Base-by-base conservation (phyloP, 2,113 vertebrate species). In the Prietella phreatophila region DNA sequence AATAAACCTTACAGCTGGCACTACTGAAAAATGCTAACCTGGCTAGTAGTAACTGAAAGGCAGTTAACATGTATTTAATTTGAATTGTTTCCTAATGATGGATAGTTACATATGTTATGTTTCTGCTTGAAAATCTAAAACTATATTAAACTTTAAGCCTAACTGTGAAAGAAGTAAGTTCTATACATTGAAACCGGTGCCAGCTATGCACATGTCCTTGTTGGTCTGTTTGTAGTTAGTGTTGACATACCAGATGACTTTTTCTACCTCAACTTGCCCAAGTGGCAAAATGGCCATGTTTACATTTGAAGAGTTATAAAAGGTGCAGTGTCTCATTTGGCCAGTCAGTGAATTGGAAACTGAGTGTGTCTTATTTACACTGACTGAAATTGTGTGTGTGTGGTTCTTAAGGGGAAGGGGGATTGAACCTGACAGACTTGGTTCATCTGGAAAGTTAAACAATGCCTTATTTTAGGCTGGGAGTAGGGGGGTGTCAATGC, bases 381-480 rank as follows among this genome's bases (percentile, higher is more conserved):
- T 75, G 71, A 76, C 30, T 79, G 71, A 36, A 85, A 67, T 58
- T 47, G 25, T 88, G 27, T 87, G 42, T 91, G 90, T 91, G 91
- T 89, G 91, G 89, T 92, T 92, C 91, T 92, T 87, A 91, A 86
- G 89, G 30, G 87, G 15, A 33, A 60, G 63, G 27, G n/a, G 53
- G 60, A 19, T 53, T 36, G 61, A 83, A 93, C 33, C 7, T 36
- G 58, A 92, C 92, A 93, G 91, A 89, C 91, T 86, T 85, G 88
- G 88, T 92, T 94, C 91, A 93, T 93, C 90, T 56, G 88, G 86
- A 91, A 91, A 90, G 85, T 91, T 94, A 93, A 93, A 91, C 92
- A 93, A 90, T 92, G 85, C 92, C 78, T 91, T 86, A 91, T 92
- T 94, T 92, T 33, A 78, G 89, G 65, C 81, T 67, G 81, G 14